Evolutionary conservation across 2,888 invertebrate genomes (phyloP), one percentile per base, ranked within the genome.

Genomic region (Cosmia trapezina): DNA sequence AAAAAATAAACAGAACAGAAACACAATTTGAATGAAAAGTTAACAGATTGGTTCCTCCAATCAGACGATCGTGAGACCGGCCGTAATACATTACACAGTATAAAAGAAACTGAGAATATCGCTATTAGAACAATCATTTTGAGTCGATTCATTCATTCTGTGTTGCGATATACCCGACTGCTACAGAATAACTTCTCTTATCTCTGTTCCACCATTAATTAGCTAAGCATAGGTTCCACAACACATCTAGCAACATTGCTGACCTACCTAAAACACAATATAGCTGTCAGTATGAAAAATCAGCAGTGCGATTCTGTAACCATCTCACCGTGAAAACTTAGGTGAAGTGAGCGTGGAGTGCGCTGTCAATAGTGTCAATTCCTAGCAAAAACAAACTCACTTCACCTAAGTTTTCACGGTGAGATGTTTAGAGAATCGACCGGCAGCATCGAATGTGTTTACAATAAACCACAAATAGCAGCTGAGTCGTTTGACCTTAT

Each of bases 401-500:
- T n/a, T n/a, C n/a, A n/a, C n/a, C n/a, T n/a, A n/a, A n/a, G n/a
- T n/a, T n/a, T n/a, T n/a, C n/a, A n/a, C n/a, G n/a, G n/a, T n/a
- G n/a, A n/a, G n/a, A n/a, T n/a, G n/a, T n/a, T n/a, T n/a, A n/a
- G n/a, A n/a, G n/a, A n/a, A n/a, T n/a, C n/a, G n/a, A n/a, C n/a
- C n/a, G n/a, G n/a, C n/a, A n/a, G 53, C 68, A 66, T 80, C 76
- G 72, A 73, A 71, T 47, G 47, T 80, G 49, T 83, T 71, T 73
- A 75, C 72, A 81, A 83, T 79, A 74, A 76, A 72, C 64, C 41
- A 70, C 83, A 82, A 85, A 83, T 87, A 65, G 70, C 72, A 33
- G 73, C 69, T 74, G 68, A 86, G 83, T 85, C 87, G 89, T 90
- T 86, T 87, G 93, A 93, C 93, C 93, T 93, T 91, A 91, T 83